A percentile compares a stretch with the other conserved stretches of the same genome.
Evolutionary conservation across 2,113 vertebrate species (phyloP).

Genomic region (Hippolais icterina): DNA sequence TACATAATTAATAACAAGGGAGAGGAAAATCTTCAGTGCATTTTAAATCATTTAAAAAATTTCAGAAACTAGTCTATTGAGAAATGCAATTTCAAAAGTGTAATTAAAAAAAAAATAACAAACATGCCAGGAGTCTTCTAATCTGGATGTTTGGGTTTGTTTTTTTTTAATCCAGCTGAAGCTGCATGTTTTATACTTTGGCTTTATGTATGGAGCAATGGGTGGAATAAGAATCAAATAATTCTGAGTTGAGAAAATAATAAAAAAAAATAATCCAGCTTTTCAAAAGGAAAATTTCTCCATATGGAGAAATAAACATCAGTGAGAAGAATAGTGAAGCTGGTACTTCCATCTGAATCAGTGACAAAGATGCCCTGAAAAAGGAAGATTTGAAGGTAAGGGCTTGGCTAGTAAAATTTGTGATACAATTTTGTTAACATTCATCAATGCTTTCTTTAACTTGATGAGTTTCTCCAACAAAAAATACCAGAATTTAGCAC

Average conservation of each 20-base stretch:
- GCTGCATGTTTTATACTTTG: neutral
- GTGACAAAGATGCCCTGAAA: neutral
- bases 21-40: neutral
- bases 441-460: neutral
- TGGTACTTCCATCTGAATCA: neutral
- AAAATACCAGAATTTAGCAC: neutral
- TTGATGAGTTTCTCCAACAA: neutral
- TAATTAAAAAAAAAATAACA: neutral
- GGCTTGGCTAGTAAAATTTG: neutral
- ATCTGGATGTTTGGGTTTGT: neutral
- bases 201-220: neutral
- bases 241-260: neutral
- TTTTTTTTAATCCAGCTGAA: neutral
- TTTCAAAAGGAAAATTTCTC: neutral
- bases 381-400: neutral
- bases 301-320: neutral
- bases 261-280: fast-evolving
- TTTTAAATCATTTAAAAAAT: neutral
- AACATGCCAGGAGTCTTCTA: neutral
- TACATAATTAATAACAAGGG: fast-evolving
- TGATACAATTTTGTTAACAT: neutral
- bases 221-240: neutral
- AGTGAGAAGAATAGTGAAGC: neutral
- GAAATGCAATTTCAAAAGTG: neutral
- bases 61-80: neutral